A percentile compares a stretch with the other conserved stretches of the same genome.
These are phyloP conservation scores for Manis pentadactyla DNA, from an alignment of 2,797 vertebrate species.

Conservation along the genomic window DNA sequence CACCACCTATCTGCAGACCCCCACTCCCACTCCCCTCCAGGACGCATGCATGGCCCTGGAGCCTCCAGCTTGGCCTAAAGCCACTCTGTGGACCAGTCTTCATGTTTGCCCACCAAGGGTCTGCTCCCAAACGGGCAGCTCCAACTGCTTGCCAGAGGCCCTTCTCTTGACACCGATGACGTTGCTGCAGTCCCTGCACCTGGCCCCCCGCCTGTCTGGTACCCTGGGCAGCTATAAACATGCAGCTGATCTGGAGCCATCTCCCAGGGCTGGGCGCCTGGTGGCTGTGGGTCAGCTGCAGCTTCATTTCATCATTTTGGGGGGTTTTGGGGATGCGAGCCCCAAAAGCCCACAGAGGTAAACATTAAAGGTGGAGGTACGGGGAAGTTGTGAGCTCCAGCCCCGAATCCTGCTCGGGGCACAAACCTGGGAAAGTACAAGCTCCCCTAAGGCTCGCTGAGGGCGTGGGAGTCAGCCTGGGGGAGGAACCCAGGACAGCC, in stretches of 20 bases:
- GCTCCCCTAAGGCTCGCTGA: fast-evolving
- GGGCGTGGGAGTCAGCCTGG: fast-evolving
- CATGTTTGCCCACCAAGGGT: no score
- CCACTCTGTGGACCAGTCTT: no score
- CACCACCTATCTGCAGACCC: neutral
- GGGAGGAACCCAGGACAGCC: fast-evolving
- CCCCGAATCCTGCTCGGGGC: fast-evolving
- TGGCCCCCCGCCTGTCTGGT: neutral
- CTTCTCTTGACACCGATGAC: fast-evolving
- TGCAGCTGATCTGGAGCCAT: neutral
- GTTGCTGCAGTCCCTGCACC: fast-evolving
- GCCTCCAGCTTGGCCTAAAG: neutral
- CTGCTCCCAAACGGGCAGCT: neutral
- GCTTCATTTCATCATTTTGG: no score
- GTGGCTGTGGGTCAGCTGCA: no score
- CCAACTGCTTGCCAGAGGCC: no score
- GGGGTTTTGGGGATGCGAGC: neutral
- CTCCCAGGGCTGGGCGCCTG: no score
- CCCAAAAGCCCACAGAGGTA: neutral
- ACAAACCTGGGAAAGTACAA: fast-evolving
- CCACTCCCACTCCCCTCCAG: fast-evolving
- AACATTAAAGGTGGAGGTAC: fast-evolving
- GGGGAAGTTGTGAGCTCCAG: fast-evolving
- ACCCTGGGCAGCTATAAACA: neutral
- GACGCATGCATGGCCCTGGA: no score